Conservation (phyloP, 2,888 invertebrate genomes). For the Carabus problematicus region DNA sequence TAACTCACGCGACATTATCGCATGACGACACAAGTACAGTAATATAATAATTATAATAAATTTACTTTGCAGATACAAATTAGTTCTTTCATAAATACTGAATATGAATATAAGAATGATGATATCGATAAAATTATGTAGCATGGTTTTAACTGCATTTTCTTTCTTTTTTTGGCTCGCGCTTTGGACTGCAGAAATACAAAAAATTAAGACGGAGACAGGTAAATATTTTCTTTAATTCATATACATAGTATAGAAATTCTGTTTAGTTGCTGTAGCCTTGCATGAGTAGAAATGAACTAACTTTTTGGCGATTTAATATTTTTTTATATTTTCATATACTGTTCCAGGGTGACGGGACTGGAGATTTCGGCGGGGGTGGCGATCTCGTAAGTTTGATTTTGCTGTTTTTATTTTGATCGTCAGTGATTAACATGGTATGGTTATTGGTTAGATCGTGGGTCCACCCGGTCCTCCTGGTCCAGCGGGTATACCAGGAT, state of each 20-base stretch:
- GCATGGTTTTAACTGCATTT: constrained; percentile 45
- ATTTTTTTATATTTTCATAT: constrained; percentile 48
- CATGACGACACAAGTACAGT: too few species aligned
- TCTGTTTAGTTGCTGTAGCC: constrained; percentile 5
- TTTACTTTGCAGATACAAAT: too few species aligned
- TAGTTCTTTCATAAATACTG: not conserved
- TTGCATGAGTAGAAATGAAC: constrained; percentile 8
- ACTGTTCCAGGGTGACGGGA: constrained; percentile 79
- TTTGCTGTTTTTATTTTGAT: constrained; percentile 11
- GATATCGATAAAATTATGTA: constrained; percentile 15
- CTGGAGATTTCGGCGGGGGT: constrained; percentile 75
- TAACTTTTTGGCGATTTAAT: not conserved
- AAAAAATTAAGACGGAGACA: constrained; percentile 82
- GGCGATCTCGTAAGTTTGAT: constrained; percentile 72
- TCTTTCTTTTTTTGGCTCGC: constrained; percentile 51
- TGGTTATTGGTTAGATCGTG: constrained; percentile 58
- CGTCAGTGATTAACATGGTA: constrained; percentile 18
- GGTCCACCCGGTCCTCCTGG: constrained; percentile 82
- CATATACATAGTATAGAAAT: constrained; percentile 8
- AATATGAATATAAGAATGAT: constrained; percentile 9
- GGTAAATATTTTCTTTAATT: constrained; percentile 60
- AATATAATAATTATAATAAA: too few species aligned
- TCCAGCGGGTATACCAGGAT: constrained; percentile 72
- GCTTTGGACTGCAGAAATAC: constrained; percentile 71
- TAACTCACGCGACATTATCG: too few species aligned